These are phyloP conservation scores for Nymphalis io DNA, from an alignment of 1,140 invertebrate genomes.

Conservation along the genomic window DNA sequence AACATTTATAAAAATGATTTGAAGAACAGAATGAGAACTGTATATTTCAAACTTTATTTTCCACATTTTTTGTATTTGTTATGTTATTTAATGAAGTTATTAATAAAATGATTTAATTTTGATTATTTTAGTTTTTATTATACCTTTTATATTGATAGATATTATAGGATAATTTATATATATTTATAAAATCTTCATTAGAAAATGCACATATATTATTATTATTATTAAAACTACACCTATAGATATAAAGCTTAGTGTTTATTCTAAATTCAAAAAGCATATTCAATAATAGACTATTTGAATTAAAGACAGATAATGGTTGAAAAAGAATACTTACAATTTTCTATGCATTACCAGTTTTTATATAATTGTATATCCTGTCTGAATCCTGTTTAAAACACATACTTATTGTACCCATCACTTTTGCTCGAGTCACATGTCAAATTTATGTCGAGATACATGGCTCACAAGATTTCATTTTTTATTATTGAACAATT, in stretches of 20 bases:
- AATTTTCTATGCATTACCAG: slow-evolving; percentile 68
- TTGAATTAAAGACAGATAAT: background rate
- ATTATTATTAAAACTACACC: too few species aligned
- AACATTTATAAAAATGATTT: too few species aligned
- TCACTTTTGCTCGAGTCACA: slow-evolving; percentile 40
- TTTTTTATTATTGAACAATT: slow-evolving; percentile 4
- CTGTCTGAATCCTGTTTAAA: slow-evolving; percentile 38
- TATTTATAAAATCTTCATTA: too few species aligned
- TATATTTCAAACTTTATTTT: too few species aligned
- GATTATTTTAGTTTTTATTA: too few species aligned
- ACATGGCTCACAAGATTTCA: slow-evolving; percentile 54
- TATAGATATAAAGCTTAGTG: background rate
- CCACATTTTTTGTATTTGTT: too few species aligned
- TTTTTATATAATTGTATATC: slow-evolving; percentile 40
- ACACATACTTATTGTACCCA: slow-evolving; percentile 39
- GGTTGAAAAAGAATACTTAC: slow-evolving; percentile 52
- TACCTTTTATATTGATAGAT: too few species aligned
- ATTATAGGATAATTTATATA: too few species aligned
- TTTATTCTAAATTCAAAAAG: background rate
- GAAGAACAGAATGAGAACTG: too few species aligned
- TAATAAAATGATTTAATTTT: too few species aligned
- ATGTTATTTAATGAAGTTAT: too few species aligned
- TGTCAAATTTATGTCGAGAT: slow-evolving; percentile 52
- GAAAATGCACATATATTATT: too few species aligned
- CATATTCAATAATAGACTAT: background rate